Base-by-base conservation (phyloP, 2,888 invertebrate species). In the Rapana venosa region DNA sequence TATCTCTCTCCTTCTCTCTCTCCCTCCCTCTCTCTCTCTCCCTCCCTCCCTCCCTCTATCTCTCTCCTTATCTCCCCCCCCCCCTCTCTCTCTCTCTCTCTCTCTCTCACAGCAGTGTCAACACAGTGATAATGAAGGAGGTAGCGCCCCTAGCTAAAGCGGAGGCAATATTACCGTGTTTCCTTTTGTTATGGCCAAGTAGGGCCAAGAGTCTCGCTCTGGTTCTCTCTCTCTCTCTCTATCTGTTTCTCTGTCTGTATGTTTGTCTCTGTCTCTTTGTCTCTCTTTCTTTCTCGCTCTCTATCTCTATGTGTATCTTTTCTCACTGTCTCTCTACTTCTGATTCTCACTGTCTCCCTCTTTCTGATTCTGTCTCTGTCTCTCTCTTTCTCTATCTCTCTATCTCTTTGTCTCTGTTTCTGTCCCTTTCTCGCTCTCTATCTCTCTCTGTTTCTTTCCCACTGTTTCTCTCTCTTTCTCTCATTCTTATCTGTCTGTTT, bases 401-500 rank as follows among this genome's bases (percentile, higher is more conserved):
- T 22, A 5, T 70, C 70, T 70, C 70, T 70, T 22, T 70, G 5
- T 22, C 70, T 22, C 22, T 22, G 17, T 17, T 26, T 22, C 26
- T 26, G 13, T 26, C 22, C 70, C 22, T 22, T 17, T 22, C 22
- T 8, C 22, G 17, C 22, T 4, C 26, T 22, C 5, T 5, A 8
- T 26, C 74, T 74, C 74, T 74, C 74, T 74, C 74, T 74, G n/a
- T 74, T n/a, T 74, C 74, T 74, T n/a, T 74, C 74, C n/a, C 11
- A 8, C n/a, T n/a, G 8, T 11, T 1, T n/a, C n/a, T 11, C 2
- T n/a, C n/a, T 74, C 74, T 74, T n/a, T 74, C 2, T 74, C 74
- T n/a, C n/a, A 4, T 70, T 22, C 22, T 8, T 74, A 0, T 74
- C 74, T 74, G 26, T 74, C 74, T 74, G 26, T 74, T n/a, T 74